Evolutionary conservation across 2,113 vertebrate species (phyloP).

Genomic region (Sphyrna mokarran): DNA sequence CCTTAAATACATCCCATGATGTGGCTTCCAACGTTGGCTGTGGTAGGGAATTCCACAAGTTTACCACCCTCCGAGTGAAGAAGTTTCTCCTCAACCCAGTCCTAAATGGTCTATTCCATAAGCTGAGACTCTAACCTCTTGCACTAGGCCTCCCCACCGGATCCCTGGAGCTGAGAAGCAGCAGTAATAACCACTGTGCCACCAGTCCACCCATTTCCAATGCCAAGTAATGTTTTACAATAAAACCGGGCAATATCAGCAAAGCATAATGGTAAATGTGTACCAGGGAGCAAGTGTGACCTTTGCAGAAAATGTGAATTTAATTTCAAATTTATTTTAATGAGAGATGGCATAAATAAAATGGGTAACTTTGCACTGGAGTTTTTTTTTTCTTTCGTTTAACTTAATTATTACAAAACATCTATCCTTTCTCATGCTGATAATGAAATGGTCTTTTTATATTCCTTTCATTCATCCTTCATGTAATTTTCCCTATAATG

Average conservation of each 20-base stretch:
- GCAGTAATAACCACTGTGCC: too few species aligned
- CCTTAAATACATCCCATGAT: too few species aligned
- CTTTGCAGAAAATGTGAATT: neutral
- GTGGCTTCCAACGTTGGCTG: too few species aligned
- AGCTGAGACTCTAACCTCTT: too few species aligned
- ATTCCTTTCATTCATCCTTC: neutral
- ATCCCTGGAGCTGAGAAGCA: too few species aligned
- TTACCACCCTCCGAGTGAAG: too few species aligned
- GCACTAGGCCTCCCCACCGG: too few species aligned
- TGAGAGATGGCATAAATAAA: neutral
- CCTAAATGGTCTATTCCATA: too few species aligned
- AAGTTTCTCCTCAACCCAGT: too few species aligned
- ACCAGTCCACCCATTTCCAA: neutral
- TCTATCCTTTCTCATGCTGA: slow-evolving; percentile 19
- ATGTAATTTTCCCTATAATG: neutral
- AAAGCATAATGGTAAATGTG: neutral
- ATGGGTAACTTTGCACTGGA: neutral
- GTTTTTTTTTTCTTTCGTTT: too few species aligned
- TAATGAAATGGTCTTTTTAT: neutral
- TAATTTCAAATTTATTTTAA: neutral
- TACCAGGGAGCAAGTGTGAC: neutral
- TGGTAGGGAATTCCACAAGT: too few species aligned
- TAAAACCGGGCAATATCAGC: neutral
- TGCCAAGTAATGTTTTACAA: neutral
- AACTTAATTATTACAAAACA: slow-evolving; percentile 15